Evolutionary conservation across 2,113 vertebrate genomes (phyloP).

Genomic region (Gnathonemus echidnorhynchus): DNA sequence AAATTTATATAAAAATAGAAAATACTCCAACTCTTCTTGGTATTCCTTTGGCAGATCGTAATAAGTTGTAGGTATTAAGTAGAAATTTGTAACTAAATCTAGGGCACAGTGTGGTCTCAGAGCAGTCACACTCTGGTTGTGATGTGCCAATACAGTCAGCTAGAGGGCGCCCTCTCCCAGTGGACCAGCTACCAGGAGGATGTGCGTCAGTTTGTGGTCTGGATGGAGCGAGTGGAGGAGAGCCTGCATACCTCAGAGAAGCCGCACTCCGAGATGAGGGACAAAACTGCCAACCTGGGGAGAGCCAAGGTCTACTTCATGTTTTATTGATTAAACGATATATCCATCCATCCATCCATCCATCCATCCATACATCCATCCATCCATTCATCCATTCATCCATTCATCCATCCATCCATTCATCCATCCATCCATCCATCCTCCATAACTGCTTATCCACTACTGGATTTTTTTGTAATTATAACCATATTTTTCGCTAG

Average conservation of each 20-base stretch:
- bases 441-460: not conserved
- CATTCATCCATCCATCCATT: not conserved
- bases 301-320: slow-evolving; percentile 74
- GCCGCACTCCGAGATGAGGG: slow-evolving; percentile 77
- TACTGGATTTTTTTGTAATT: not conserved
- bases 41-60: not conserved
- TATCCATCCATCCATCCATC: not conserved
- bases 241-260: slow-evolving; percentile 70
- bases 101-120: not conserved
- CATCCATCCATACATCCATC: not conserved
- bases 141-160: slow-evolving; percentile 65
- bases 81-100: not conserved
- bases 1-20: not conserved
- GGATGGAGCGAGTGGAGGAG: slow-evolving; percentile 85
- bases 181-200: slow-evolving; percentile 98
- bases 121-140: not conserved
- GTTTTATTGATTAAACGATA: slow-evolving; percentile 5
- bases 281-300: slow-evolving; percentile 78
- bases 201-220: slow-evolving; percentile 79
- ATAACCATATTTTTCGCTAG: not conserved
- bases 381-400: not conserved
- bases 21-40: not conserved
- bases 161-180: slow-evolving; percentile 87
- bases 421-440: not conserved
- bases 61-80: not conserved